Evolutionary conservation across 2,113 vertebrate genomes (phyloP), one percentile per base, ranked within the genome.

Genomic region (Corythaeola cristata): DNA sequence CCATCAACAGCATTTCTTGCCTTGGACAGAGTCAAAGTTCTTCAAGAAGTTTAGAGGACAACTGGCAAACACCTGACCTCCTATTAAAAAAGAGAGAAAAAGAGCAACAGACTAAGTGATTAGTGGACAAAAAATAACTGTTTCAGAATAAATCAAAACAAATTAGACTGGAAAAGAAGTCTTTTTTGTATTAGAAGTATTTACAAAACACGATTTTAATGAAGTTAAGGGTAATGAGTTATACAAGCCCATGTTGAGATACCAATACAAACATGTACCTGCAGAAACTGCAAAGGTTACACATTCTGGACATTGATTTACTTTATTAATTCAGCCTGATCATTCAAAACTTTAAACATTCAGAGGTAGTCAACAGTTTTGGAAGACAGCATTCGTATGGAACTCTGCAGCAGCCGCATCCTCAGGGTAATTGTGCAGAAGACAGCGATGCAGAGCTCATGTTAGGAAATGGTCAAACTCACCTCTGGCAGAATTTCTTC

Each of bases 391-490:
- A 0, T n/a, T 50, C 7, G 2, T 33, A 47, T 7, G 47, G 27
- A 62, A 53, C 22, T 19, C 50, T 16, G 50, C 64, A 81, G 81
- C 47, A 63, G 73, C 47, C 0, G 1, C 77, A 24, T 39, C 64
- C 59, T 53, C 60, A 41, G 56, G 37, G 47, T 28, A 66, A 14
- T 6, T 27, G 37, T 3, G 3, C 68, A n/a, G 53, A 33, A 27
- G 33, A 13, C 16, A 28, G 58, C 0, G 11, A 41, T 3, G 26
- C n/a, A 53, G 55, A 33, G 27, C 6, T 76, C 1, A 2, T 24
- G 52, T 12, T 59, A 53, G 22, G 33, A 59, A 83, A 85, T 21
- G 53, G 32, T 68, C 35, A 82, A 72, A 76, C 20, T 32, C 52
- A 19, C 22, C 30, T 77, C 10, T 4, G 76, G 39, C 23, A 74